Base-by-base conservation (phyloP, 2,797 vertebrate species). In the Trichosurus vulpecula region DNA sequence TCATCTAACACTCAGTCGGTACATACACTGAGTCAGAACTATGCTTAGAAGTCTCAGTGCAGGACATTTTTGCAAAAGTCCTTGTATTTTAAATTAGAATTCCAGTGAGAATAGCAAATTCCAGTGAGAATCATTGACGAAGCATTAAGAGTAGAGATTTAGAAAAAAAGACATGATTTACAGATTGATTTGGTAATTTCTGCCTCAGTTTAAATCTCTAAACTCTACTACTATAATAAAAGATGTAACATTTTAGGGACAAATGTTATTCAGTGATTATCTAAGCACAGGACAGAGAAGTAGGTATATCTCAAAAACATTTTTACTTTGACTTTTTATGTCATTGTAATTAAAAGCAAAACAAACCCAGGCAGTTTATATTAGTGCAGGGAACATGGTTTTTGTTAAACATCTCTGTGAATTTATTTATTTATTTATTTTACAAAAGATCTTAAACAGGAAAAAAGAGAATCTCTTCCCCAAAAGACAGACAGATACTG, bases 241-340 rank as follows among this genome's bases (percentile, higher is more conserved):
- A 47, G 55, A 57, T 91, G 27, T 30, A 94, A 90, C 4, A 93
- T 51, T 91, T 95, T 54, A 55, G n/a, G 92, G 52, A 27, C 95
- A 95, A 95, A 92, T 91, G 19, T 92, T 56, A 94, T 35, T 47
- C 89, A 58, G 47, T 91, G 92, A 96, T 90, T 95, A 90, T 89
- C 30, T n/a, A 55, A 93, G 92, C 54, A 54, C n/a, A 81, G 87
- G 96, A 52, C 30, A 96, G 57, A 74, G 30, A 90, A 87, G 30
- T 90, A 52, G 35, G 12, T 90, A 54, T 35, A 54, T 3, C 19
- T 53, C 90, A 52, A 93, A 95, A 52, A 93, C 74, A 55, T 90
- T 94, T 97, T 31, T 93, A 8, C 91, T 47, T 95, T 92, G 94
- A 96, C 92, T 96, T 94, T 94, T 54, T 91, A 54, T 95, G 94